Base-by-base conservation (phyloP, 2,797 vertebrate genomes). In the Gallinago stenura region DNA sequence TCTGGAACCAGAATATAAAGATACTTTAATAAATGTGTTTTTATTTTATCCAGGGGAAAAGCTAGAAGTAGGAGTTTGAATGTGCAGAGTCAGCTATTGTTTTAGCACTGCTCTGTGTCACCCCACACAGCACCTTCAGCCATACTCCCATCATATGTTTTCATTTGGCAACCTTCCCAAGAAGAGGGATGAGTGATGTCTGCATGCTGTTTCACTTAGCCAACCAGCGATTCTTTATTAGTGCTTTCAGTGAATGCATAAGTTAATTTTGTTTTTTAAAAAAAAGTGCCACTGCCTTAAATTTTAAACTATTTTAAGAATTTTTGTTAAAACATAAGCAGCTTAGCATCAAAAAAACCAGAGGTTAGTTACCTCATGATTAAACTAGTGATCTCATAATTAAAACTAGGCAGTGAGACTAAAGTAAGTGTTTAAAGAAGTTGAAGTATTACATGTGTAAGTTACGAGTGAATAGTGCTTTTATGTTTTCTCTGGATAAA, bases 51-150 rank as follows among this genome's bases (percentile, higher is more conserved):
- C 83, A 77, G 57, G 58, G 68, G 66, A 89, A 92, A 89, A 96
- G 71, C 71, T 75, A 83, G 82, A 94, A 94, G 90, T 85, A 87
- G 90, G 76, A 96, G 53, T 70, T 90, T 0, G 2, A 95, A 96
- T 92, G 73, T 97, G 95, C 96, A 78, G 90, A 84, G 89, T 97
- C 90, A 98, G 96, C 95, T 92, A 75, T 95, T 97, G 82, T 91
- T 94, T 92, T 89, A 95, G 90, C 65, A 43, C 89, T 92, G 87
- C 72, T 64, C 77, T 92, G 71, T 96, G 83, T 97, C 95, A 96
- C 93, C 93, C 85, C 90, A 86, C 79, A 53, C 68, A 95, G 95
- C 93, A 97, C 92, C 96, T 96, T 96, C 89, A 94, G 92, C 92
- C 72, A 76, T 94, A 57, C 60, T 95, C 66, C 24, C 82, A 83